Percentiles rank a stretch among this genome's conserved stretches.
Conservation (phyloP, 2,797 vertebrate species). For the Propithecus perrieri region DNA sequence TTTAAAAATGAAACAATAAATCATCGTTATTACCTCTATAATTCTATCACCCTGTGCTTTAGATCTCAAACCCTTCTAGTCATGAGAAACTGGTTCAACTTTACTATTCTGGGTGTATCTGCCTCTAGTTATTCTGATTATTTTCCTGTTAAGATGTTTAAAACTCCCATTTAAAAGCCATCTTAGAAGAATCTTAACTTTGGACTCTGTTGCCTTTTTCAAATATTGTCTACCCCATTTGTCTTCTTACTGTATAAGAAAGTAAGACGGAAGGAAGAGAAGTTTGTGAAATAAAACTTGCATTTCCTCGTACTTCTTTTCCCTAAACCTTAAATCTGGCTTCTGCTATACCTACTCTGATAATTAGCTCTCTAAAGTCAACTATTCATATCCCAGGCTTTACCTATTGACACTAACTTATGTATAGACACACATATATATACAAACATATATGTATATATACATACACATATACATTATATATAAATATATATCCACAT, state of each 20-base stretch:
- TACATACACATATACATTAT: not conserved
- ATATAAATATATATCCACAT: not conserved
- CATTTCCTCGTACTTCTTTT: not conserved
- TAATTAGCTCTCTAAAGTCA: not conserved
- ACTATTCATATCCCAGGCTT: not conserved
- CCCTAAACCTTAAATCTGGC: not conserved
- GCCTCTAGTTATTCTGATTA: not conserved
- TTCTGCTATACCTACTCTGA: not conserved
- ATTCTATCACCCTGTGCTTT: not conserved
- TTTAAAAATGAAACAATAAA: not conserved
- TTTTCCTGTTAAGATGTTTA: not conserved
- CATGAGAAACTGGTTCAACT: not conserved
- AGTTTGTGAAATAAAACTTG: not conserved
- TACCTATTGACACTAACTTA: not conserved
- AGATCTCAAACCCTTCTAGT: not conserved
- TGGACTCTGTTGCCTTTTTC: not conserved
- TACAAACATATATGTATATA: not conserved
- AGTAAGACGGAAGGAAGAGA: not conserved
- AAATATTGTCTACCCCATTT: not conserved
- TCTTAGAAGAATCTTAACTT: not conserved
- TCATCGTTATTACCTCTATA: not conserved
- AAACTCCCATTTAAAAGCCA: not conserved
- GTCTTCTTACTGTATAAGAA: slow-evolving; percentile 6
- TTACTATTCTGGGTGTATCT: not conserved
- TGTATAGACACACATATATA: not conserved